phyloP scores from a whole-genome alignment of 2,113 vertebrate genomes.

The Macroglossus sobrinus region DNA sequence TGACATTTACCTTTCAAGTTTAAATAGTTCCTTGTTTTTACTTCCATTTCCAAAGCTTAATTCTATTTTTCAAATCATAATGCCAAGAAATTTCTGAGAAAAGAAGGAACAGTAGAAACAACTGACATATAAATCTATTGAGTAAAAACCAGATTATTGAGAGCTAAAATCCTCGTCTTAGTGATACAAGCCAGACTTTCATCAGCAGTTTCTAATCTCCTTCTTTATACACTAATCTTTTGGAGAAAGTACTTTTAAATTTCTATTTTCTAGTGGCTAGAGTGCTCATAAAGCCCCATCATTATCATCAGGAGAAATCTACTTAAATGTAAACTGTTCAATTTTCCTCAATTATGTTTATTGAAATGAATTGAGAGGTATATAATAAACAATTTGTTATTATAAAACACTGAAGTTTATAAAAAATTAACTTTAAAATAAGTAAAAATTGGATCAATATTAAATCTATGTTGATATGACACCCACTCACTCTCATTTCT shows the following conservation, averaged over 20 bases:
- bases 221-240: not conserved
- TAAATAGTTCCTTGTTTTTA: slow-evolving; percentile 35
- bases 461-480: not conserved
- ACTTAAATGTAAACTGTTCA: not conserved
- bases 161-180: slow-evolving; percentile 25
- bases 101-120: not conserved
- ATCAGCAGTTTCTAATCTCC: not conserved
- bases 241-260: not conserved
- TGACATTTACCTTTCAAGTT: slow-evolving; percentile 18
- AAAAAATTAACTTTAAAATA: not conserved
- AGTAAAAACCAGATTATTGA: not conserved
- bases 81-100: slow-evolving; percentile 8
- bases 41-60: slow-evolving; percentile 13
- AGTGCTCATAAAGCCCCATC: not conserved
- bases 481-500: not conserved
- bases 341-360: not conserved
- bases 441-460: not conserved
- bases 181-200: not conserved
- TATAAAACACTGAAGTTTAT: not conserved
- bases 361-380: not conserved
- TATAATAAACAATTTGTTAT: not conserved
- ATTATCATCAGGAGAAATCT: not conserved
- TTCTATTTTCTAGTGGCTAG: not conserved
- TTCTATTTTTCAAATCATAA: slow-evolving; percentile 1
- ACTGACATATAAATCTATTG: not conserved